These are phyloP conservation scores for Apodemia zela DNA, from an alignment of 2,888 invertebrate species.

Conservation along the genomic window DNA sequence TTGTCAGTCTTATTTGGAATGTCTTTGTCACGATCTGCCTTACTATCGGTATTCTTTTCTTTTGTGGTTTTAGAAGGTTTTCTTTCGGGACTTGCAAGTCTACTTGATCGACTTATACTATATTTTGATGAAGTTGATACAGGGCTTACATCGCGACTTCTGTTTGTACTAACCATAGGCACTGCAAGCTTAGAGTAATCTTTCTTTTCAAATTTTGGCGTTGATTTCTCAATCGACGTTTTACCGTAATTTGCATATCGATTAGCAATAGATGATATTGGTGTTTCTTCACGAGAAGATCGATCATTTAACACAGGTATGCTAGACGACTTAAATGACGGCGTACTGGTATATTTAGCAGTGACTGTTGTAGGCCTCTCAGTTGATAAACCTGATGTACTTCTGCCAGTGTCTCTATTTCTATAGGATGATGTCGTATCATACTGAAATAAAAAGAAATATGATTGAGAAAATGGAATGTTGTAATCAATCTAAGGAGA, in stretches of 20 bases:
- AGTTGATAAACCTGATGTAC: slow-evolving; percentile 42
- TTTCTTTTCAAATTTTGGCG: slow-evolving; percentile 62
- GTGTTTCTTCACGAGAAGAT: slow-evolving; percentile 60
- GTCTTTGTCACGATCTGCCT: slow-evolving; percentile 76
- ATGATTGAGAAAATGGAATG: not conserved
- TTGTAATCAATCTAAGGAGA: not conserved
- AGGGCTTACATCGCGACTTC: slow-evolving; percentile 81
- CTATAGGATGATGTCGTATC: slow-evolving; percentile 64
- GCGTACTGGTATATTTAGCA: slow-evolving; percentile 65
- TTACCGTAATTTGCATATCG: slow-evolving; percentile 64
- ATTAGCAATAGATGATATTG: slow-evolving; percentile 63
- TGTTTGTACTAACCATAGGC: slow-evolving; percentile 50
- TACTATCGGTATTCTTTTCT: slow-evolving; percentile 78
- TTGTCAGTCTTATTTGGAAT: slow-evolving; percentile 80
- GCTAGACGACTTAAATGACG: slow-evolving; percentile 71
- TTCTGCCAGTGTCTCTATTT: slow-evolving; percentile 52
- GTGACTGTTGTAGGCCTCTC: slow-evolving; percentile 68
- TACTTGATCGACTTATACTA: slow-evolving; percentile 59
- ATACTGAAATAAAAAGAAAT: slow-evolving; percentile 56
- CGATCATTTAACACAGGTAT: slow-evolving; percentile 66
- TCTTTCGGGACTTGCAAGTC: slow-evolving; percentile 75
- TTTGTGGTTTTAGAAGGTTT: slow-evolving; percentile 56
- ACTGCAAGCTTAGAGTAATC: slow-evolving; percentile 71
- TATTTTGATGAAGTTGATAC: slow-evolving; percentile 65
- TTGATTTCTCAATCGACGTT: slow-evolving; percentile 40